Base-by-base conservation (phyloP, 1,140 invertebrate genomes). In the Drosophila elegans region DNA sequence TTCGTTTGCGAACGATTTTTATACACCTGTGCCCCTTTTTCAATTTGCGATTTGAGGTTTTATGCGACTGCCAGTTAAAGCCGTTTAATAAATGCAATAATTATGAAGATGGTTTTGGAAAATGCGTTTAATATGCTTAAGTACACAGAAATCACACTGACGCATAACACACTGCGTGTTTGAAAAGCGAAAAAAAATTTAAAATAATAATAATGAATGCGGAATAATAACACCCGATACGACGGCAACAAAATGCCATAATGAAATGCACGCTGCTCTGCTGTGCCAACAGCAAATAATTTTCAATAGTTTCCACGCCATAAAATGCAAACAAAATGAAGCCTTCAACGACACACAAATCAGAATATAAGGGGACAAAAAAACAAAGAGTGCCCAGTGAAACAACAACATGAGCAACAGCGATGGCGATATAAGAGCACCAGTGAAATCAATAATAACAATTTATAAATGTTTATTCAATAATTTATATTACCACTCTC, bases 311-410 rank as follows among this genome's bases (percentile, higher is more conserved):
- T 88, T 82, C 61, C 83, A 75, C 78, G 83, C 74, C 74, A 71
- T 78, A 80, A 85, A 85, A 86, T 78, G 63, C 82, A 85, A 88
- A 86, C 64, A 85, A 85, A 86, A 86, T 86, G 69, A 75, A 86
- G 74, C 82, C 64, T 86, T 85, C 74, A 85, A 64, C 46, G 46
- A 16, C 46, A 71, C 69, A 83, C 80, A 84, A 80, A 83, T 83
- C 80, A 79, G 68, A 69, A 54, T 74, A 74, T 41, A 55, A 46
- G 3, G 32, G 9, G 27, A 16, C 11, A 54, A 48, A 16, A n/a
- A 54, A 48, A 41, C 21, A 21, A 27, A 45, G 16, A 34, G 4
- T 4, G 6, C 13, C 2, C 16, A 12, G 13, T 9, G 38, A 48
- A 32, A 44, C 16, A 59, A 44, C 16, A 59, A 72, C 38, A 61